phyloP scores from a whole-genome alignment of 2,797 vertebrate genomes.

The Bradypus variegatus region DNA sequence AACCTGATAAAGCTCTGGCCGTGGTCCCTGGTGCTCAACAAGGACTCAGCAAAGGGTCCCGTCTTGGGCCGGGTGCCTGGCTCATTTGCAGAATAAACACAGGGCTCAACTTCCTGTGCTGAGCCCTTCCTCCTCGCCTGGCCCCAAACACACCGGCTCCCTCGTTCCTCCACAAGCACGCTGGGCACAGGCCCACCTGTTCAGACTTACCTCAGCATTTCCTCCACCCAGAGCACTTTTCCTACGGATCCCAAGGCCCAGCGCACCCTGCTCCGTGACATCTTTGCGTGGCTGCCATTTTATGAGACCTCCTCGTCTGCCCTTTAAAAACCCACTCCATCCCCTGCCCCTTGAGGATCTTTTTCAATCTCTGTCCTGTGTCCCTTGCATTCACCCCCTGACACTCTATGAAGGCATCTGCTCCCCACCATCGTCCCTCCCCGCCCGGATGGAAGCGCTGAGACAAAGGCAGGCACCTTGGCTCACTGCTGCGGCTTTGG shows the following conservation, averaged over 20 bases:
- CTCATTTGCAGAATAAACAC: background rate
- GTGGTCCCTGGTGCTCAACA: fast-evolving
- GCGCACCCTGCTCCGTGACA: background rate
- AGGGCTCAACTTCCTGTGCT: fast-evolving
- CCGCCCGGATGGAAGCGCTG: background rate
- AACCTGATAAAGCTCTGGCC: background rate
- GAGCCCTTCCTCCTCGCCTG: fast-evolving
- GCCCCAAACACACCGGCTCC: fast-evolving
- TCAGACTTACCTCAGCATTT: background rate
- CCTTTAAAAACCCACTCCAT: background rate
- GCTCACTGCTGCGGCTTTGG: too few species aligned
- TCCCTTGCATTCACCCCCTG: too few species aligned
- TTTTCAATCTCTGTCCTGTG: too few species aligned
- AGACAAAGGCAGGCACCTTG: background rate
- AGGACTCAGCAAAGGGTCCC: background rate
- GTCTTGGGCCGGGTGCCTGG: fast-evolving
- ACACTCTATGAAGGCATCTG: too few species aligned
- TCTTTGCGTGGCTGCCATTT: background rate
- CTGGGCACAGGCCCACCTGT: fast-evolving
- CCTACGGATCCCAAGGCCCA: background rate
- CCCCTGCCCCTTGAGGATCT: too few species aligned
- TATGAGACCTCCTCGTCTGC: background rate
- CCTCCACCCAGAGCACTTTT: background rate
- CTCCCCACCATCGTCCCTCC: background rate
- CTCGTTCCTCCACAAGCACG: background rate